phyloP scores from a whole-genome alignment of 2,888 invertebrate species.

The Lasioglossum marginatum region DNA sequence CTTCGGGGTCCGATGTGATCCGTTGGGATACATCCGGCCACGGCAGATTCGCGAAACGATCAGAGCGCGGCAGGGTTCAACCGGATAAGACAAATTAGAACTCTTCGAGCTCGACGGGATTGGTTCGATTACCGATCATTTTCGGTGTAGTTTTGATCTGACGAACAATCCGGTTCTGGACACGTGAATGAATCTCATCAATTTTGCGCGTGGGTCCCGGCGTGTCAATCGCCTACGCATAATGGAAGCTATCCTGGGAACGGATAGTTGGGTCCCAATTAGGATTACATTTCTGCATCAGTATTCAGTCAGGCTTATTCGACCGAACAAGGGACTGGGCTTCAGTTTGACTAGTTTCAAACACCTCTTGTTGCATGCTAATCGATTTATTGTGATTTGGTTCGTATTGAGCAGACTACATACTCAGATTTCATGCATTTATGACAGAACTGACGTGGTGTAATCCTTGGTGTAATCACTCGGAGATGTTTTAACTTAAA shows the following conservation, averaged over 20 bases:
- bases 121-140: slow-evolving; percentile 1
- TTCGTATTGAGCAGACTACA: not conserved
- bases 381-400: not conserved
- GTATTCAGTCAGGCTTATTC: not conserved
- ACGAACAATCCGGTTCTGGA: not conserved
- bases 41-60: not conserved
- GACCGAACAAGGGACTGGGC: not conserved
- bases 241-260: not conserved
- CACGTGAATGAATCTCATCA: not conserved
- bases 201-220: slow-evolving; percentile 7
- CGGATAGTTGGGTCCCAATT: not conserved
- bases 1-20: slow-evolving; percentile 22
- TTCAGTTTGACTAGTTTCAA: not conserved
- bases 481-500: too few relatives aligned
- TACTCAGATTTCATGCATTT: too few relatives aligned
- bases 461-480: too few relatives aligned
- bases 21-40: not conserved
- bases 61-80: not conserved
- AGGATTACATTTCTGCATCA: not conserved
- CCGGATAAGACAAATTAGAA: slow-evolving; percentile 31
- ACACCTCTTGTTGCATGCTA: not conserved
- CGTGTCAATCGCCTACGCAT: slow-evolving; percentile 6
- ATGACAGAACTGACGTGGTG: too few relatives aligned
- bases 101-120: slow-evolving; percentile 10
- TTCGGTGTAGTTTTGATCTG: not conserved